These are phyloP conservation scores for Hydropsyche tenuis DNA, from an alignment of 1,140 invertebrate species.

Conservation along the genomic window DNA sequence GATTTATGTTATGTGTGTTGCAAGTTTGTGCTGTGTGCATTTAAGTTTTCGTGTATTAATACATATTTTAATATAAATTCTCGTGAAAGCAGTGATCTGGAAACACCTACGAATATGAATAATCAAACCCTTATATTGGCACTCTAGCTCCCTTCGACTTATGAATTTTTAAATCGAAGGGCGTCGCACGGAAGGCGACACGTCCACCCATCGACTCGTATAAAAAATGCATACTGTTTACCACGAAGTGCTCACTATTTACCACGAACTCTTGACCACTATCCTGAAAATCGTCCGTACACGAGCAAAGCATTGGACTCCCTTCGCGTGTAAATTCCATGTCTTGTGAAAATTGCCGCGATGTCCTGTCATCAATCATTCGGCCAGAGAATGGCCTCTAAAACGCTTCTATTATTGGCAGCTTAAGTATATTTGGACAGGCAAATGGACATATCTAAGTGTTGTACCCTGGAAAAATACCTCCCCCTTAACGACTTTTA, in stretches of 20 bases:
- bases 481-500: background rate
- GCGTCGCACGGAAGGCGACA: background rate
- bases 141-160: slow-evolving; percentile 1
- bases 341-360: background rate
- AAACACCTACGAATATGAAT: background rate
- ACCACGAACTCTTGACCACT: too few relatives aligned
- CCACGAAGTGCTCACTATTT: background rate
- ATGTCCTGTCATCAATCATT: slow-evolving; percentile 17
- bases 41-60: too few relatives aligned
- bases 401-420: slow-evolving; percentile 23
- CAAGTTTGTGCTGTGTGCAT: too few relatives aligned
- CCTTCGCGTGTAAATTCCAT: background rate
- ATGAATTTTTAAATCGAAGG: slow-evolving; percentile 12
- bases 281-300: too few relatives aligned
- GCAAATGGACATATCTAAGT: slow-evolving; percentile 28
- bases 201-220: background rate
- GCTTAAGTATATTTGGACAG: slow-evolving; percentile 21
- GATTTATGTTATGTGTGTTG: too few relatives aligned
- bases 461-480: background rate
- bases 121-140: slow-evolving; percentile 1
- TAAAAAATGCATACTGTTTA: background rate
- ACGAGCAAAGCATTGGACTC: too few relatives aligned
- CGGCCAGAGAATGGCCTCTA: slow-evolving; percentile 13
- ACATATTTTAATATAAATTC: background rate
- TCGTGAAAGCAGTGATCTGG: too few relatives aligned